A percentile compares a stretch with the other conserved stretches of the same genome.
Conservation (phyloP, 2,797 vertebrate species). For the Triplophysa bombifrons region DNA sequence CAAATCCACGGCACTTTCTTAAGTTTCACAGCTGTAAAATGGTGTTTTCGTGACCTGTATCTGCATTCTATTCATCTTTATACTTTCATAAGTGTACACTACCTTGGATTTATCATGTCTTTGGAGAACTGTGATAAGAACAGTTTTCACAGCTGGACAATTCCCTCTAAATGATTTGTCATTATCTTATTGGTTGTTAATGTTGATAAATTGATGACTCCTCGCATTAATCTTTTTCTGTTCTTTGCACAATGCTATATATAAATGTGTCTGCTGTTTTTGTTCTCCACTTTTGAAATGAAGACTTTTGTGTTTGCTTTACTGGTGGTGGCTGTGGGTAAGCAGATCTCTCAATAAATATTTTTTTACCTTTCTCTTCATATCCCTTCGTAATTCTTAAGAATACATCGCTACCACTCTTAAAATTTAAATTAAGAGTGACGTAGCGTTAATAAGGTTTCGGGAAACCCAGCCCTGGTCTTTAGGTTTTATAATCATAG, state of each 20-base stretch:
- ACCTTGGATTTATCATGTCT: conserved; percentile 39
- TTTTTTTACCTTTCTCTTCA: too few species aligned
- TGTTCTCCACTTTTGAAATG: conserved; percentile 36
- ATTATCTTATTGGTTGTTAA: conserved; percentile 26
- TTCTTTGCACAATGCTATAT: background rate
- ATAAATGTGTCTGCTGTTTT: background rate
- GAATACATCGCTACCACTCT: too few species aligned
- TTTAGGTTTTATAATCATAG: background rate
- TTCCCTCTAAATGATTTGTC: conserved; percentile 27
- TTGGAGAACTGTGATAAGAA: conserved; percentile 50
- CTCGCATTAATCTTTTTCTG: background rate
- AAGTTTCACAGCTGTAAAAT: background rate
- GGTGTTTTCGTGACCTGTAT: background rate
- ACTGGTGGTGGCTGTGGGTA: conserved; percentile 51
- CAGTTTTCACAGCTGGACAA: conserved; percentile 50
- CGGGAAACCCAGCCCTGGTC: background rate
- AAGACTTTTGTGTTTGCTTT: conserved; percentile 44
- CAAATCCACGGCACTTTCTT: background rate
- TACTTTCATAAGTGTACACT: conserved; percentile 13
- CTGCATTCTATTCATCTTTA: background rate
- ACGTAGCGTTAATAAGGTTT: too few species aligned
- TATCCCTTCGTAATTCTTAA: too few species aligned
- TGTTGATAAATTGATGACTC: background rate
- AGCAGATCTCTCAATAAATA: conserved; percentile 9
- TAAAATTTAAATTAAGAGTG: too few species aligned